A percentile compares a stretch with the other conserved stretches of the same genome.
phyloP scores from a whole-genome alignment of 2,113 vertebrate species.

The Parus major region DNA sequence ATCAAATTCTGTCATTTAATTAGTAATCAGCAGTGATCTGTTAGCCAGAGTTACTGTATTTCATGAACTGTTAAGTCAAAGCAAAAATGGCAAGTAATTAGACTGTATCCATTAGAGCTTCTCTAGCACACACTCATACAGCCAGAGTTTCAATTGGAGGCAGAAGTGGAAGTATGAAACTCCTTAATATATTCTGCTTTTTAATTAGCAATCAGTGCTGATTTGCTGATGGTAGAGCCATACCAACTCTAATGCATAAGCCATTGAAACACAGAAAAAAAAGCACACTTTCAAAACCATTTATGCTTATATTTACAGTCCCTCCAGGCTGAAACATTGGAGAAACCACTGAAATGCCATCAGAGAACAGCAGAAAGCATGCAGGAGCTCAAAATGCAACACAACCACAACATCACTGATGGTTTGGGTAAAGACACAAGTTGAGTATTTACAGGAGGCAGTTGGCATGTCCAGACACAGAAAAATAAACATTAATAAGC shows the following conservation, averaged over 20 bases:
- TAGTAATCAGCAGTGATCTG: constrained; percentile 61
- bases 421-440: constrained; percentile 50
- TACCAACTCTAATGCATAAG: constrained; percentile 58
- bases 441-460: constrained; percentile 49
- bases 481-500: constrained; percentile 3
- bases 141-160: constrained; percentile 32
- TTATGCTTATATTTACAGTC: constrained; percentile 75
- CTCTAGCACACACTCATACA: constrained; percentile 31
- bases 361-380: constrained; percentile 55
- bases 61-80: constrained; percentile 64
- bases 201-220: constrained; percentile 77
- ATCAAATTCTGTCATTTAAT: constrained; percentile 52
- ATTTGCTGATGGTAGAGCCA: constrained; percentile 67
- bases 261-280: constrained; percentile 39
- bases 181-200: constrained; percentile 70
- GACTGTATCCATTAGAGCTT: constrained; percentile 48
- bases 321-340: constrained; percentile 42
- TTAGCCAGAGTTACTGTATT: constrained; percentile 39
- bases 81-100: constrained; percentile 70
- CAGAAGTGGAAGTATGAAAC: constrained; percentile 51
- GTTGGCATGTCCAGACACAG: background rate
- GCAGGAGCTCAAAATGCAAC: constrained; percentile 63
- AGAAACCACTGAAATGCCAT: constrained; percentile 63
- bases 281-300: constrained; percentile 68
- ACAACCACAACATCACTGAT: constrained; percentile 70